Evolutionary conservation across 1,140 invertebrate species (phyloP).

Genomic region (Dysdera silvatica): DNA sequence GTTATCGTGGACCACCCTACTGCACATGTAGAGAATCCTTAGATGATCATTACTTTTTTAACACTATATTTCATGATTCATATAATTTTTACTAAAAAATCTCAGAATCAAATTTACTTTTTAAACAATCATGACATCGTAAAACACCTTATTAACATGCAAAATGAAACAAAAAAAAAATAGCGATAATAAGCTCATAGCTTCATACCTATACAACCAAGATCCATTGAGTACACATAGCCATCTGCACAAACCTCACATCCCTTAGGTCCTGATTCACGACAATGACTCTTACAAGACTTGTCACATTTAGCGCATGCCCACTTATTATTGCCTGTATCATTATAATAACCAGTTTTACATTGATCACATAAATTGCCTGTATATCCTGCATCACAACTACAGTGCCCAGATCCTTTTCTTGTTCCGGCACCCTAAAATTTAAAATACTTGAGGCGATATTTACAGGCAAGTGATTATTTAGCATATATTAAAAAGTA

Average conservation of each 20-base stretch:
- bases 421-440: constrained; percentile 74
- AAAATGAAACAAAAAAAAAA: background rate
- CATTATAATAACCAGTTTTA: constrained; percentile 58
- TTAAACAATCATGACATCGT: background rate
- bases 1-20: no score
- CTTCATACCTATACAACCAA: constrained; percentile 59
- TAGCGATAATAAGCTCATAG: background rate
- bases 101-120: no score
- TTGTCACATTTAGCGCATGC: constrained; percentile 59
- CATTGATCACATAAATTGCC: constrained; percentile 75
- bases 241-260: constrained; percentile 78
- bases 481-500: no score
- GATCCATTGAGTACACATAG: constrained; percentile 64
- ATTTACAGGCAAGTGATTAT: no score
- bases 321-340: constrained; percentile 5
- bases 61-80: no score
- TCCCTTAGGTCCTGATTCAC: constrained; percentile 63
- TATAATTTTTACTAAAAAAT: no score
- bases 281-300: constrained; percentile 73
- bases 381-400: constrained; percentile 74
- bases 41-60: no score
- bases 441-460: background rate
- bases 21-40: no score
- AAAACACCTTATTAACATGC: background rate
- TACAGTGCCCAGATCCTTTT: constrained; percentile 85